Evolutionary conservation across 2,888 invertebrate genomes (phyloP), one percentile per base, ranked within the genome.

Genomic region (Drosophila sordidapex): DNA sequence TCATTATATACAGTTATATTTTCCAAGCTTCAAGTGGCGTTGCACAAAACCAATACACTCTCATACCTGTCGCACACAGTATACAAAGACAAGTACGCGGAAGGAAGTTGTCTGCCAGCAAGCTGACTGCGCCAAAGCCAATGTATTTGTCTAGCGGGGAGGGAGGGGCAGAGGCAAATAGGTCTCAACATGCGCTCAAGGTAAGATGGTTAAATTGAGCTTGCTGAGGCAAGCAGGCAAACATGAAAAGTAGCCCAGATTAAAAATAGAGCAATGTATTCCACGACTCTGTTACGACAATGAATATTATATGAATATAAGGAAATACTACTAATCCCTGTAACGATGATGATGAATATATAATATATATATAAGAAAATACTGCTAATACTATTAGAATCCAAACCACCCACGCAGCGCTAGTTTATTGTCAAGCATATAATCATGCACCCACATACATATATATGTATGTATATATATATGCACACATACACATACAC

Each of bases 91-190:
- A 60, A 33, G 21, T 62, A 65, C 36, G 29, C 77, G 74, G 65
- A 77, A 77, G 69, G 77, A 77, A 61, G 48, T 64, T 33, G 68
- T 49, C 76, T 48, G 48, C 5, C 46, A 27, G 36, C 18, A 56
- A 25, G 21, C 40, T 73, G 62, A 67, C 64, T 21, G 15, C 15
- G 36, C 36, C 15, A 36, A 36, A 36, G 36, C 15, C 36, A 36
- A 36, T 36, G 43, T 21, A 1, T 43, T 43, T 43, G 43, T 21
- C 21, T 43, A 43, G 6, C 21, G 21, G 11, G 2, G 0, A 21
- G 43, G 6, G 43, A 6, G 1, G 5, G 2, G 15, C 46, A 46
- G 46, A 15, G 21, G 7, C 13, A 21, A 73, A 73, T 69, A 56
- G 74, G 69, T 59, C 57, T 33, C 27, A 18, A n/a, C 29, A 8